phyloP scores from a whole-genome alignment of 2,113 vertebrate species.

The Cheilinus undulatus region DNA sequence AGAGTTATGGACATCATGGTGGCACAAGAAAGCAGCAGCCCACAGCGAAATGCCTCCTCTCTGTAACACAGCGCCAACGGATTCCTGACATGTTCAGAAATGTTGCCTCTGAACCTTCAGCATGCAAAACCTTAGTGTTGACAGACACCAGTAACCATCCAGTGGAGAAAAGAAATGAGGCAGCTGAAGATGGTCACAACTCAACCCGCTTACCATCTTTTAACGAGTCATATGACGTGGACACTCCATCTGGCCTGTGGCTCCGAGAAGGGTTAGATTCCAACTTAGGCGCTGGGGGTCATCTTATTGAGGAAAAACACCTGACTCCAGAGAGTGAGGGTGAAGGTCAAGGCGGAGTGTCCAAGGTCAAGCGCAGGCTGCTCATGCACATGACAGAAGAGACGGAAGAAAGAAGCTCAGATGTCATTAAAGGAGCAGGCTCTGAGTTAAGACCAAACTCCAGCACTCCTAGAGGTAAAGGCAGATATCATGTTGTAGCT shows the following conservation, averaged over 20 bases:
- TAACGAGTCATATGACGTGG: slow-evolving; percentile 78
- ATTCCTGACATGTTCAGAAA: slow-evolving; percentile 63
- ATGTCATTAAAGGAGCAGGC: neutral
- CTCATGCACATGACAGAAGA: slow-evolving; percentile 71
- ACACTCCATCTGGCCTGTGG: slow-evolving; percentile 76
- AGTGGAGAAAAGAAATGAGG: slow-evolving; percentile 4
- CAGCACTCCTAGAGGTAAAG: slow-evolving; percentile 72
- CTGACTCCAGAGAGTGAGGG: slow-evolving; percentile 66
- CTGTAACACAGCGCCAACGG: slow-evolving; percentile 50
- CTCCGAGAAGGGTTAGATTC: slow-evolving; percentile 33
- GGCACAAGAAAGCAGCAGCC: slow-evolving; percentile 27
- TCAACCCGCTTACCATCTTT: slow-evolving; percentile 46
- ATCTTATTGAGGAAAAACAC: slow-evolving; percentile 29
- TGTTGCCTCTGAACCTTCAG: neutral
- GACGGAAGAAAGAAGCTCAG: neutral
- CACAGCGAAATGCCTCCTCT: slow-evolving; percentile 33
- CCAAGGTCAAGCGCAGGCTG: slow-evolving; percentile 80
- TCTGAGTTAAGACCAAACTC: slow-evolving; percentile 25
- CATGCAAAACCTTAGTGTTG: slow-evolving; percentile 16
- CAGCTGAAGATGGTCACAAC: neutral
- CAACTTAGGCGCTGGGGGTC: neutral
- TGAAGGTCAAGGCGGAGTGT: slow-evolving; percentile 46
- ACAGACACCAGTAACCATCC: slow-evolving; percentile 49
- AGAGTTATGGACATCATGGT: slow-evolving; percentile 4
- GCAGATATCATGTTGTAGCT: neutral